Evolutionary conservation across 2,113 vertebrate species (phyloP), one percentile per base, ranked within the genome.

Genomic region (Proterorhinus semilunaris): DNA sequence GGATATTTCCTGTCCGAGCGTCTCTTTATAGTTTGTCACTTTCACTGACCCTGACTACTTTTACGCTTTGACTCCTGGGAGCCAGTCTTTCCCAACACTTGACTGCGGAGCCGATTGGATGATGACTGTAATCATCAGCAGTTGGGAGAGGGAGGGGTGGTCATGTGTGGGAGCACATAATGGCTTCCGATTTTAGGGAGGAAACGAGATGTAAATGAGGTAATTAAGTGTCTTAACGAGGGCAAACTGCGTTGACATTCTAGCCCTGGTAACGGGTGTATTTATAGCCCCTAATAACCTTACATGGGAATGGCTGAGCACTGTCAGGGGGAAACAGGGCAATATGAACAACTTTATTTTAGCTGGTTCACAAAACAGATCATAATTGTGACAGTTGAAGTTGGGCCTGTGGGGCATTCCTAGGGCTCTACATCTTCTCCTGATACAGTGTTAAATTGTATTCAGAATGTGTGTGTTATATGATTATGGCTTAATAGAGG

Each of bases 161-260:
- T 68, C 6, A 68, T 78, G 75, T 82, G 77, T 74, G 84, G 78
- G 83, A 83, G 74, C 49, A 62, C 82, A 82, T 93, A 92, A 91
- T 92, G 88, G 86, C 74, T 89, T 92, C 91, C 87, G 81, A 88
- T 91, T 91, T 90, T 82, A 48, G 76, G 85, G 84, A 88, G 91
- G 90, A 93, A 93, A 91, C 81, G 63, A 88, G 90, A 92, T 90
- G 91, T 91, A 92, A 92, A 93, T 91, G 84, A 92, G 88, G 90
- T 89, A 87, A 92, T 93, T 93, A 92, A 86, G 88, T 79, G 87
- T 89, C 89, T 84, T 91, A 90, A 90, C 75, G 80, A 89, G 90
- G 87, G 81, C 83, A 90, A 88, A 89, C 88, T 78, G 83, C 62
- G 74, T 69, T 82, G 89, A 90, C 88, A 76, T 89, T 84, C 65